Evolutionary conservation across 2,888 invertebrate genomes (phyloP).

Genomic region (Geotrupes spiniger): DNA sequence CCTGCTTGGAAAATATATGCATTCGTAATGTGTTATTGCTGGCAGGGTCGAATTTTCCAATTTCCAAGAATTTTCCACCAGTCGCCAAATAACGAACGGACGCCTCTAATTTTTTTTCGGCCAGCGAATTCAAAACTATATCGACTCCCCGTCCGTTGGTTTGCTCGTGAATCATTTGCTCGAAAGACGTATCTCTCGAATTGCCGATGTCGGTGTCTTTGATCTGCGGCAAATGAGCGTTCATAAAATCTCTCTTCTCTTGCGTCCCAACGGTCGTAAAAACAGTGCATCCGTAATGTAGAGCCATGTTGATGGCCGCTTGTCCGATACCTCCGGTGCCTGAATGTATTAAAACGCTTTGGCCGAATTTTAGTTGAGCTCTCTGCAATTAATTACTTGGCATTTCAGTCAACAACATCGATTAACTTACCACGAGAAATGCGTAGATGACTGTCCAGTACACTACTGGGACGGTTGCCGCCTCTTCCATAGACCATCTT

Average conservation of each 20-base stretch:
- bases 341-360: constrained; percentile 54
- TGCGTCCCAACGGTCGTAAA: constrained; percentile 84
- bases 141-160: no score
- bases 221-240: constrained; percentile 75
- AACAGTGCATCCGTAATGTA: constrained; percentile 65
- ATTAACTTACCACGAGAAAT: constrained; percentile 48
- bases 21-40: constrained; percentile 63
- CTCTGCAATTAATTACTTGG: neutral
- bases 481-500: constrained; percentile 73
- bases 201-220: no score
- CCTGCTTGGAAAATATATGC: constrained; percentile 59
- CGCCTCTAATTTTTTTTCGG: no score
- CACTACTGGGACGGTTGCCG: no score
- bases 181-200: no score
- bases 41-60: no score
- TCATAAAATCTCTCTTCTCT: constrained; percentile 81
- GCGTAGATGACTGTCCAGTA: constrained; percentile 53
- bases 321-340: constrained; percentile 71
- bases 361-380: constrained; percentile 4
- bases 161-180: no score
- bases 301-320: constrained; percentile 68
- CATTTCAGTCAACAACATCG: neutral
- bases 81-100: no score
- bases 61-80: no score
- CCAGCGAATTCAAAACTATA: no score